These are phyloP conservation scores for Heliconius aoede DNA, from an alignment of 2,888 invertebrate species.

Conservation along the genomic window DNA sequence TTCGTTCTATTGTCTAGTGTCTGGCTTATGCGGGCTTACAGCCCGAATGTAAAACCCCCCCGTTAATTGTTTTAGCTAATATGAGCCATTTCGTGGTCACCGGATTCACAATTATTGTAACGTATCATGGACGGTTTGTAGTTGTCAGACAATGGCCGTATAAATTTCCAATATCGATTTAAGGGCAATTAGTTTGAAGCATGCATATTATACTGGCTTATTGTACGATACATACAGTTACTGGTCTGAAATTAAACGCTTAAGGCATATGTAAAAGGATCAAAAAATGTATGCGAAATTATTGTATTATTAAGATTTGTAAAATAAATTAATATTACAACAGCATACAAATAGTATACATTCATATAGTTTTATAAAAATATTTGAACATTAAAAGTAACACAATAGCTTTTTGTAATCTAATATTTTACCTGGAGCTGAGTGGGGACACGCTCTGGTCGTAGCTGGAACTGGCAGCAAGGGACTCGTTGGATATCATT, in stretches of 20 bases:
- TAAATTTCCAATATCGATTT: slow-evolving; percentile 47
- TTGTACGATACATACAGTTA: background rate
- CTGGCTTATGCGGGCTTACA: slow-evolving; percentile 76
- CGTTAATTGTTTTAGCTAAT: slow-evolving; percentile 80
- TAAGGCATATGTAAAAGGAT: background rate
- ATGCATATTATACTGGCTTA: slow-evolving; percentile 8
- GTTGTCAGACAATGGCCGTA: slow-evolving; percentile 63
- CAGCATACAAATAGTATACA: background rate
- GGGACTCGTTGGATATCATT: slow-evolving; percentile 91
- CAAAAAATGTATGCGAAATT: background rate
- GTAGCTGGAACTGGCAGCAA: slow-evolving; percentile 93
- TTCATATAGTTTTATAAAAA: background rate
- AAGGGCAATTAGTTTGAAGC: slow-evolving; percentile 53
- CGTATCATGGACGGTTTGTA: slow-evolving; percentile 68
- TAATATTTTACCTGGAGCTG: slow-evolving; percentile 89
- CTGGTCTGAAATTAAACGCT: slow-evolving; percentile 1
- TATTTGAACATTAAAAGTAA: slow-evolving; percentile 1
- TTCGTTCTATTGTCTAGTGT: slow-evolving; percentile 74
- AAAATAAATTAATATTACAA: background rate
- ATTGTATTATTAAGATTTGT: background rate
- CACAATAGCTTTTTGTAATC: background rate
- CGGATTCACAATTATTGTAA: slow-evolving; percentile 75
- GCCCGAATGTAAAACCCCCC: slow-evolving; percentile 70
- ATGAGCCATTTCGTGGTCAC: slow-evolving; percentile 71
- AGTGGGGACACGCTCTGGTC: slow-evolving; percentile 93